phyloP scores from a whole-genome alignment of 23 tunicate species.

The Halocynthia roretzi region DNA sequence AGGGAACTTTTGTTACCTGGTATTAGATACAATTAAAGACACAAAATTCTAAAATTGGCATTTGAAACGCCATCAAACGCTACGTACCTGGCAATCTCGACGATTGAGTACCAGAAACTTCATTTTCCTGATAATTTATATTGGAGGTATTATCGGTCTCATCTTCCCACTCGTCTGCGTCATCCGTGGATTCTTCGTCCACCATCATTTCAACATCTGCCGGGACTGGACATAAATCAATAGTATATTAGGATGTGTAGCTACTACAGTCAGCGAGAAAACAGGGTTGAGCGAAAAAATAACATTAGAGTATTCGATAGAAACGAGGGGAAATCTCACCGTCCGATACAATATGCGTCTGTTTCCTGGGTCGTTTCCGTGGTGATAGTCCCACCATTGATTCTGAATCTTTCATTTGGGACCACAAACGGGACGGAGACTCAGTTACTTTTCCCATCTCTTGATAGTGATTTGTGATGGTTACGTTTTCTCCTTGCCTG shows the following conservation, averaged over 20 bases:
- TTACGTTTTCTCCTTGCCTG: too few relatives aligned
- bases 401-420: neutral
- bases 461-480: too few relatives aligned
- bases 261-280: too few relatives aligned
- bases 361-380: constrained; percentile 84
- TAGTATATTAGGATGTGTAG: neutral
- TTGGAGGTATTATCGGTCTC: neutral
- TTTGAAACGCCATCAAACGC: neutral
- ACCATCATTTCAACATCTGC: constrained; percentile 37
- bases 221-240: constrained; percentile 9
- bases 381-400: constrained; percentile 54
- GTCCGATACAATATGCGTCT: constrained; percentile 78
- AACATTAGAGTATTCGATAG: too few relatives aligned
- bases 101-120: too few relatives aligned
- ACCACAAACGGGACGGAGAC: constrained; percentile 10
- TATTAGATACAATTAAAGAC: too few relatives aligned
- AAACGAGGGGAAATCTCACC: constrained; percentile 21
- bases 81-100: neutral
- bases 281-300: too few relatives aligned
- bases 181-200: constrained; percentile 84
- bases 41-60: too few relatives aligned
- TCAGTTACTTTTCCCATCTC: too few relatives aligned
- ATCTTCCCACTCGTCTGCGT: constrained; percentile 87
- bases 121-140: too few relatives aligned
- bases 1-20: too few relatives aligned